Conservation (phyloP, 2,113 vertebrate genomes). For the Antigone vipio region DNA sequence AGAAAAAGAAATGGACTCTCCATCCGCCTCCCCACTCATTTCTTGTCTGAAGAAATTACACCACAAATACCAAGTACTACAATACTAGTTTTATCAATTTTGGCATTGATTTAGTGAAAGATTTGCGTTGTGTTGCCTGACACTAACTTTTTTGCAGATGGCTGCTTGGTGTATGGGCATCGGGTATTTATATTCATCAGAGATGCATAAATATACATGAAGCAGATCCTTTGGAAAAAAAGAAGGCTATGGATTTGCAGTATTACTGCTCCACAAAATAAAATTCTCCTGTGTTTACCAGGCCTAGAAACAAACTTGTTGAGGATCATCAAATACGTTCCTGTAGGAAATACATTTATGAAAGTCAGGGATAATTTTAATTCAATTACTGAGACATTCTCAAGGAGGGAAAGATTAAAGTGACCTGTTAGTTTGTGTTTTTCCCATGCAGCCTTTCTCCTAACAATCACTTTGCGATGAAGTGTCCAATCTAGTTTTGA, state of each 20-base stretch:
- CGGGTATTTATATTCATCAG: neutral
- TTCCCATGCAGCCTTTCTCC: neutral
- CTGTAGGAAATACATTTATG: neutral
- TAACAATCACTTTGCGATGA: neutral
- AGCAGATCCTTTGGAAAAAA: neutral
- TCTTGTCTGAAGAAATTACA: neutral
- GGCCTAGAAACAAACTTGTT: neutral
- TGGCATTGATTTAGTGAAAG: neutral
- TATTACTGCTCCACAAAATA: neutral
- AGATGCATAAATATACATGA: neutral
- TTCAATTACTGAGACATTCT: neutral
- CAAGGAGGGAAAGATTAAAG: neutral
- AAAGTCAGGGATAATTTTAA: neutral
- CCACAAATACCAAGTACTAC: neutral
- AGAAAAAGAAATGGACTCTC: neutral
- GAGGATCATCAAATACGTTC: neutral
- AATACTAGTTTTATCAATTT: neutral
- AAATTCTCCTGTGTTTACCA: neutral
- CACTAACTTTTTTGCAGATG: neutral
- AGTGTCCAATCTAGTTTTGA: neutral
- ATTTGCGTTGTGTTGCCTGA: neutral
- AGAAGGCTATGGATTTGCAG: neutral
- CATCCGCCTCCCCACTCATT: neutral
- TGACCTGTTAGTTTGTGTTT: neutral
- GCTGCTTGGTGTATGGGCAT: neutral